Conservation (phyloP, 2,797 vertebrate genomes). For the Poecilia gillii region DNA sequence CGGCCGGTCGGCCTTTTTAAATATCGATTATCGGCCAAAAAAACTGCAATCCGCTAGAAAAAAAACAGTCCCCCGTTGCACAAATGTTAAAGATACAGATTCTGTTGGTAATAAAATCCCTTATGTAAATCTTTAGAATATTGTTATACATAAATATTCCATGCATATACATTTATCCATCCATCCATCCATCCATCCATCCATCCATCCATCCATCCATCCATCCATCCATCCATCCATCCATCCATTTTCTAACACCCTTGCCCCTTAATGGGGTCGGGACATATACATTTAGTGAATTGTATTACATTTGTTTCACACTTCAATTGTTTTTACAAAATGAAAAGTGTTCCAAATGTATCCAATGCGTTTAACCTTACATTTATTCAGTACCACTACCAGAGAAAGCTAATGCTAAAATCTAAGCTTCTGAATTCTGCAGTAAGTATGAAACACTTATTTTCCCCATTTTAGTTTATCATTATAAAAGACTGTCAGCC, state of each 20-base stretch:
- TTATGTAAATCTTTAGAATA: background rate
- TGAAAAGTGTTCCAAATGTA: background rate
- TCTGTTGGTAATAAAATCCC: background rate
- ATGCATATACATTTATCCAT: too few relatives aligned
- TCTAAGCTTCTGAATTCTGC: background rate
- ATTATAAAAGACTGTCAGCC: slow-evolving; percentile 62
- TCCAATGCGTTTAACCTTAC: background rate
- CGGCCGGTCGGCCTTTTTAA: background rate
- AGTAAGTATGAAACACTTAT: background rate
- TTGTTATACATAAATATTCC: background rate
- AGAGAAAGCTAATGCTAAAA: background rate
- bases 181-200: too few relatives aligned
- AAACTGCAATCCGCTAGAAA: background rate
- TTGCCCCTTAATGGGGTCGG: too few relatives aligned
- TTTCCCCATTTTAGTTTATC: slow-evolving; percentile 50
- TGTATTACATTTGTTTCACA: background rate
- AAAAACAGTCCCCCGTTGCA: too few relatives aligned
- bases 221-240: too few relatives aligned
- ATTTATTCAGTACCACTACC: background rate
- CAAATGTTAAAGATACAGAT: background rate
- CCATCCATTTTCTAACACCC: too few relatives aligned
- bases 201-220: too few relatives aligned
- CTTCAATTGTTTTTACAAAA: background rate
- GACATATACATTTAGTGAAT: too few relatives aligned
- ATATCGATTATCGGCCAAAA: background rate